Base-by-base conservation (phyloP, 2,888 invertebrate species). In the Eueremaeus valkanovi region DNA sequence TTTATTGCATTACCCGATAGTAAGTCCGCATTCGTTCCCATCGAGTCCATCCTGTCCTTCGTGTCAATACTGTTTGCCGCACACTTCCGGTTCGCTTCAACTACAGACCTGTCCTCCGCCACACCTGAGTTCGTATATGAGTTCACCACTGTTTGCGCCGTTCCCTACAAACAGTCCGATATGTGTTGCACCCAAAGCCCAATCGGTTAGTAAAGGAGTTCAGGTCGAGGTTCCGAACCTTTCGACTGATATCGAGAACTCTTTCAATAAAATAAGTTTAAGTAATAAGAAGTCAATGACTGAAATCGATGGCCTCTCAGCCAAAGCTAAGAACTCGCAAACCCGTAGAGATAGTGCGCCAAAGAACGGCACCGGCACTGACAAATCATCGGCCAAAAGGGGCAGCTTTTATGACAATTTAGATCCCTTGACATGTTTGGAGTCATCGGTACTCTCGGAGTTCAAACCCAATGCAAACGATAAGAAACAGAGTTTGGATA, bases 401-500 rank as follows among this genome's bases (percentile, higher is more conserved):
- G 77, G 74, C 70, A 79, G 79, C 49, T 79, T 75, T 70, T 79
- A 79, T 40, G 79, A 79, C 66, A 79, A 79, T 72, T 76, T 79
- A 61, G 61, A 51, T 29, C 72, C 72, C 3, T 21, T 72, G 9
- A 13, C 45, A 29, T 45, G 45, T 8, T 9, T 63, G n/a, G 63
- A 63, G 18, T 31, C 63, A 33, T 6, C 31, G 0, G 21, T 72
- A 31, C 24, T 72, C 24, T 31, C 51, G 18, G 72, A 51, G n/a
- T 72, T 45, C 40, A 51, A 51, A 29, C 27, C 51, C n/a, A n/a
- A n/a, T 16, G 13, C 31, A 27, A 31, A 21, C 9, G 49, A 72
- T 1, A 31, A 29, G 51, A 72, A 72, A 42, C 33, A 18, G 29
- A n/a, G n/a, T n/a, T 31, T 18, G n/a, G 51, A 72, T 6, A 72